These are phyloP conservation scores for Neoseiulus cucumeris DNA, from an alignment of 1,140 invertebrate species.

Conservation along the genomic window DNA sequence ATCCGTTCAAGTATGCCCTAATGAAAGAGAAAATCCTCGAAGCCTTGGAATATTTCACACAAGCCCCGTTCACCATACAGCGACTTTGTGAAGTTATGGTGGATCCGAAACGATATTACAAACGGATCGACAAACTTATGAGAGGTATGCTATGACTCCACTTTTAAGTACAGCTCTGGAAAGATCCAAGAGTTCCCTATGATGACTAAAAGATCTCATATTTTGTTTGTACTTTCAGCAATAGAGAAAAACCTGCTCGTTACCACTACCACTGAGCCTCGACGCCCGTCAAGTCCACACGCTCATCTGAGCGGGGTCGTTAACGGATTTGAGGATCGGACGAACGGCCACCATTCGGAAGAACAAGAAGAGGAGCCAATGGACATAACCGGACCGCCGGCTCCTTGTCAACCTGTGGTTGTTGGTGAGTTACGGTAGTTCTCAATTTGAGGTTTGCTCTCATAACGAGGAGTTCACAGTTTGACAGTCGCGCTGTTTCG, in stretches of 20 bases:
- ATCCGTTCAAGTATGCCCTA: slow-evolving; percentile 67
- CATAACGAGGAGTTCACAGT: background rate
- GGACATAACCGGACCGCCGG: background rate
- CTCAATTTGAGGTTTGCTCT: background rate
- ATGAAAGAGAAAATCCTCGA: slow-evolving; percentile 67
- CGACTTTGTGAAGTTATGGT: slow-evolving; percentile 79
- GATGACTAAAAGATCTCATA: no score
- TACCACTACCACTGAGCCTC: background rate
- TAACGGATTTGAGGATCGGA: background rate
- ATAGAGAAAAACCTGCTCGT: background rate
- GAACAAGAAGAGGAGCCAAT: background rate
- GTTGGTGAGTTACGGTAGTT: background rate
- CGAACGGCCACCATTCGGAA: background rate
- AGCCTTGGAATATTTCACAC: slow-evolving; percentile 48
- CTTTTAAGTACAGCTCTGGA: no score
- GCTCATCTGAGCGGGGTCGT: background rate
- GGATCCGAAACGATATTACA: slow-evolving; percentile 77
- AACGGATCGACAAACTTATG: slow-evolving; percentile 85
- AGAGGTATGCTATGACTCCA: slow-evolving; percentile 37
- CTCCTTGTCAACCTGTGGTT: background rate
- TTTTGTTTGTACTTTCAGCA: background rate
- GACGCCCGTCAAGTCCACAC: background rate
- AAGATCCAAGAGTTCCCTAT: no score
- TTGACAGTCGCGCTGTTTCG: background rate
- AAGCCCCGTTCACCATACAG: slow-evolving; percentile 89